These are phyloP conservation scores for Hydra vulgaris DNA, from an alignment of 30 jellyfish, hydroid and myxozoan genomes.

Conservation along the genomic window DNA sequence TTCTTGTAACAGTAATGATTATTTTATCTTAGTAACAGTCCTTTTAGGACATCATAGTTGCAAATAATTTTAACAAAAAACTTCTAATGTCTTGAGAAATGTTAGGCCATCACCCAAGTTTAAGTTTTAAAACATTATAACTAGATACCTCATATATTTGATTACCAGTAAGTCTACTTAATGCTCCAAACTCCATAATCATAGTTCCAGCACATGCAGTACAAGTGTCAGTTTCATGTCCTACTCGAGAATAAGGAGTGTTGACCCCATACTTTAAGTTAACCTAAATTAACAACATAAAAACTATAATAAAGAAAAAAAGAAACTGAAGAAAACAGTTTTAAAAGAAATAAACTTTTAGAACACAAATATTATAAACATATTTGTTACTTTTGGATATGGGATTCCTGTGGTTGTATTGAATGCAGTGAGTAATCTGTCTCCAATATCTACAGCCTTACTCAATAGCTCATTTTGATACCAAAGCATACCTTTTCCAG, in stretches of 20 bases:
- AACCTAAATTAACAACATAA: constrained; percentile 26
- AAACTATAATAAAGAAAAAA: not conserved
- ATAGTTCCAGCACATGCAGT: constrained; percentile 98
- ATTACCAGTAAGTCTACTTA: constrained; percentile 83
- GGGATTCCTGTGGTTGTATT: constrained; percentile 94
- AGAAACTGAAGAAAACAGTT: not conserved
- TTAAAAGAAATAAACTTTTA: not conserved
- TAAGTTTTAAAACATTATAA: too few relatives aligned
- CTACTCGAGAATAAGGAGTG: constrained; percentile 75
- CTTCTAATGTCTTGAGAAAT: too few relatives aligned
- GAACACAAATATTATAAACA: too few relatives aligned
- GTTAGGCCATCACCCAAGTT: too few relatives aligned
- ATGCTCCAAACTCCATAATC: constrained; percentile 95
- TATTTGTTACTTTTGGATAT: constrained; percentile 66
- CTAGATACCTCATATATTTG: constrained; percentile 59
- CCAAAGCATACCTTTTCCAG: constrained; percentile 69
- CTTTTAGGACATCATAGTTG: too few relatives aligned
- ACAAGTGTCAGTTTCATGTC: constrained; percentile 80
- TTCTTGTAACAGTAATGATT: too few relatives aligned
- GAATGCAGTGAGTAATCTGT: constrained; percentile 68
- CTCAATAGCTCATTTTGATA: constrained; percentile 59
- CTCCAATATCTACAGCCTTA: constrained; percentile 84
- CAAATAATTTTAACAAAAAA: too few relatives aligned
- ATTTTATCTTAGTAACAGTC: too few relatives aligned
- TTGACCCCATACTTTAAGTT: constrained; percentile 69